These are phyloP conservation scores for Zaprionus taronus DNA, from an alignment of 1,140 invertebrate species.

Conservation along the genomic window DNA sequence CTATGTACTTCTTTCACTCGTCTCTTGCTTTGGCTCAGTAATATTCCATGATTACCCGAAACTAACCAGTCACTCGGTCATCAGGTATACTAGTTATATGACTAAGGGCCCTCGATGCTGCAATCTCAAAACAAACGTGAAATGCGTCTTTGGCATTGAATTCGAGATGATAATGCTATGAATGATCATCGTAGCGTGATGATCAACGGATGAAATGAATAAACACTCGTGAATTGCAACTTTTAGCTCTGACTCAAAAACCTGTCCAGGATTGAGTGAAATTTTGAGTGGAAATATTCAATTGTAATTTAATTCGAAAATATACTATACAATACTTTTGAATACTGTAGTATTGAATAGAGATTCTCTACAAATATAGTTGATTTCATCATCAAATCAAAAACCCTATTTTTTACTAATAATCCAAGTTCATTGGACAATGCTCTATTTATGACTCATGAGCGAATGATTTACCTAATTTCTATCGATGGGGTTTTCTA, in stretches of 20 bases:
- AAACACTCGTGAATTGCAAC: constrained; percentile 66
- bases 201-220: constrained; percentile 28
- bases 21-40: constrained; percentile 37
- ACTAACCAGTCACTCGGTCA: constrained; percentile 55
- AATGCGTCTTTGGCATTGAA: constrained; percentile 67
- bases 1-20: neutral
- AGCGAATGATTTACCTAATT: neutral
- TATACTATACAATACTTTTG: neutral
- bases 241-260: constrained; percentile 46
- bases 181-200: constrained; percentile 26
- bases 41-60: constrained; percentile 16
- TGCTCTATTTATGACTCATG: constrained; percentile 21
- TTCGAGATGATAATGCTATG: constrained; percentile 26
- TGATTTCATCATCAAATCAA: neutral
- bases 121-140: constrained; percentile 68
- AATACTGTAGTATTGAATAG: neutral
- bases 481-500: neutral
- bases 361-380: constrained; percentile 4
- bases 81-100: constrained; percentile 65
- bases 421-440: neutral
- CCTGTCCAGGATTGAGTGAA: constrained; percentile 41
- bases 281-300: constrained; percentile 5
- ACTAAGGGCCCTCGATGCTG: constrained; percentile 64
- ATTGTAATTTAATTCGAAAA: neutral
- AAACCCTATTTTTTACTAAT: neutral